Evolutionary conservation across 2,888 invertebrate species (phyloP).

Genomic region (Rhaphigaster nebulosa): DNA sequence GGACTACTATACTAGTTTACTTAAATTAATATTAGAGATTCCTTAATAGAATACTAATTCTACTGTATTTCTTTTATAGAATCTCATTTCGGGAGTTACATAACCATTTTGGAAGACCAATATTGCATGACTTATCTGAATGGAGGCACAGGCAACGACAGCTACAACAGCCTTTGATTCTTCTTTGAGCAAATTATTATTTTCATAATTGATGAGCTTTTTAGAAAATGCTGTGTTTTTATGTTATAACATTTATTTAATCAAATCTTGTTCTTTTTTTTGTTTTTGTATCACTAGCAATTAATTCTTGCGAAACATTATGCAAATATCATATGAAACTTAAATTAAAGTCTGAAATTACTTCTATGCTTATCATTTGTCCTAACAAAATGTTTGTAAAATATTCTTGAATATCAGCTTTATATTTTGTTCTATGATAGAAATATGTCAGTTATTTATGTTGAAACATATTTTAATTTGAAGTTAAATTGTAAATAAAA

Average conservation of each 20-base stretch:
- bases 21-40: background rate
- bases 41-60: background rate
- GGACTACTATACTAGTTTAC: background rate
- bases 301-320: background rate
- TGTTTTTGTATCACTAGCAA: background rate
- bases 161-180: slow-evolving; percentile 59
- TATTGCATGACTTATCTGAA: slow-evolving; percentile 77
- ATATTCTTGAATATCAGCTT: background rate
- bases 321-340: background rate
- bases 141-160: slow-evolving; percentile 73
- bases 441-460: background rate
- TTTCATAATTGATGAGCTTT: background rate
- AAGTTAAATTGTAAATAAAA: slow-evolving; percentile 20
- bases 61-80: slow-evolving; percentile 64
- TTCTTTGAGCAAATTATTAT: slow-evolving; percentile 28
- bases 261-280: background rate
- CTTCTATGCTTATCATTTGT: background rate
- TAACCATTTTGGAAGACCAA: slow-evolving; percentile 77
- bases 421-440: background rate
- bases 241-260: background rate
- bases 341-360: background rate
- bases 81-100: slow-evolving; percentile 80
- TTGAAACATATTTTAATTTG: background rate
- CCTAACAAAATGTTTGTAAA: background rate
- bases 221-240: background rate